Evolutionary conservation across 2,113 vertebrate species (phyloP).

Genomic region (Atrichornis clamosus): DNA sequence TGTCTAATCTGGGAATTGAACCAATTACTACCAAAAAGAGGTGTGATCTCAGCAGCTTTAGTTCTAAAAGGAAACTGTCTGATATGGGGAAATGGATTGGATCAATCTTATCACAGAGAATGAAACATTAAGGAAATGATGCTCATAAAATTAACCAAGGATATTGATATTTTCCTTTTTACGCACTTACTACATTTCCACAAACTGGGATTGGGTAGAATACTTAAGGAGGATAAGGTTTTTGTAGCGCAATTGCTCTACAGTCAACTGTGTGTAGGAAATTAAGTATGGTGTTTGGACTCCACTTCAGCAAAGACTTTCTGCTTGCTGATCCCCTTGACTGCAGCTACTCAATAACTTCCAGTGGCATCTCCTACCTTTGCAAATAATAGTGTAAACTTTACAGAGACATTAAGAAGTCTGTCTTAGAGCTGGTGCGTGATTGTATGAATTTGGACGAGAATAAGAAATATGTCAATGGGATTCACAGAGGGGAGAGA

Average conservation of each 20-base stretch:
- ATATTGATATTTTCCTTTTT: not conserved
- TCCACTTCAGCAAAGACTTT: not conserved
- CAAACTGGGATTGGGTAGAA: not conserved
- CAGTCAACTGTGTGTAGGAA: not conserved
- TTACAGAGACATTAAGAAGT: not conserved
- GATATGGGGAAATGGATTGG: not conserved
- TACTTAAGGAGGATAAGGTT: not conserved
- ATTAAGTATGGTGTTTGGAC: not conserved
- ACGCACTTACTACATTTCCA: not conserved
- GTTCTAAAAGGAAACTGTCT: not conserved
- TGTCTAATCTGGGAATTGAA: slow-evolving; percentile 16
- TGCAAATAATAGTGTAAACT: not conserved
- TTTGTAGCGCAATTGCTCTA: not conserved
- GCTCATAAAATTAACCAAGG: not conserved
- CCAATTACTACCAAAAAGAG: not conserved
- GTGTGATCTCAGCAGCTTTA: not conserved
- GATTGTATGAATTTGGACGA: not conserved
- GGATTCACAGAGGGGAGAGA: not conserved
- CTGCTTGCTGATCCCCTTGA: not conserved
- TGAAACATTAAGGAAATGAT: not conserved
- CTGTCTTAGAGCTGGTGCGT: not conserved
- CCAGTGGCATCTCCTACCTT: not conserved
- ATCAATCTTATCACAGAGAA: not conserved
- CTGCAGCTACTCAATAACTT: not conserved
- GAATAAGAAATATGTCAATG: not conserved